These are phyloP conservation scores for Fulmarus glacialis DNA, from an alignment of 2,113 vertebrate genomes.

Conservation along the genomic window DNA sequence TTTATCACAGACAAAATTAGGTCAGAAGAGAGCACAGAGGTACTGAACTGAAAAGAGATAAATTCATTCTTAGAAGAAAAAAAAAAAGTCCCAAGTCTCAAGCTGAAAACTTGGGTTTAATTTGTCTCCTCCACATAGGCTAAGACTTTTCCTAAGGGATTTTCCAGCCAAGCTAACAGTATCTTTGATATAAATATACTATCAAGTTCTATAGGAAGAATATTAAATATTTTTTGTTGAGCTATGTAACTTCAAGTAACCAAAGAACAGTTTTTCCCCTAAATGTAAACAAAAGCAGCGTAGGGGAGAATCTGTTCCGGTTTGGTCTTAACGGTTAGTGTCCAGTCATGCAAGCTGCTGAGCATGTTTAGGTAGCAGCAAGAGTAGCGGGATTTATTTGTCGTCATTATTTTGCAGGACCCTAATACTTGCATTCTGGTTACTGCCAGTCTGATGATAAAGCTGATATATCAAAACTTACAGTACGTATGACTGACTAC, in stretches of 20 bases:
- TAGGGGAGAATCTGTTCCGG: neutral
- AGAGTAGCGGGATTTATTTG: neutral
- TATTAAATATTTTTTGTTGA: neutral
- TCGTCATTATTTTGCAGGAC: neutral
- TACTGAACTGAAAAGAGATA: conserved; percentile 48
- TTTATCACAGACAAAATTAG: conserved; percentile 66
- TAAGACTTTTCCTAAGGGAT: conserved; percentile 38
- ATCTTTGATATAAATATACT: neutral
- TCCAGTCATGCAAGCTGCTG: neutral
- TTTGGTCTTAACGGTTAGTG: neutral
- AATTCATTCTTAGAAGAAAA: conserved; percentile 26
- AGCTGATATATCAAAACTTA: neutral
- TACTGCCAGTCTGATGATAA: neutral
- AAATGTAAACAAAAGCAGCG: neutral
- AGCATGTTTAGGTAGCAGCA: neutral
- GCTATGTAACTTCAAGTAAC: neutral
- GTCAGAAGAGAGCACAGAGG: conserved; percentile 53
- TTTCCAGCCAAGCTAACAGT: neutral
- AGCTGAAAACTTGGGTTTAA: conserved; percentile 19
- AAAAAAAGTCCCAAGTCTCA: neutral
- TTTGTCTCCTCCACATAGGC: neutral
- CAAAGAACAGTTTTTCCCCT: neutral
- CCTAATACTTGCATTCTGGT: neutral
- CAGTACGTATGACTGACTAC: neutral
- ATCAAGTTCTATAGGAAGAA: neutral